These are phyloP conservation scores for Saiga tatarica DNA, from an alignment of 2,113 vertebrate genomes.

Conservation along the genomic window DNA sequence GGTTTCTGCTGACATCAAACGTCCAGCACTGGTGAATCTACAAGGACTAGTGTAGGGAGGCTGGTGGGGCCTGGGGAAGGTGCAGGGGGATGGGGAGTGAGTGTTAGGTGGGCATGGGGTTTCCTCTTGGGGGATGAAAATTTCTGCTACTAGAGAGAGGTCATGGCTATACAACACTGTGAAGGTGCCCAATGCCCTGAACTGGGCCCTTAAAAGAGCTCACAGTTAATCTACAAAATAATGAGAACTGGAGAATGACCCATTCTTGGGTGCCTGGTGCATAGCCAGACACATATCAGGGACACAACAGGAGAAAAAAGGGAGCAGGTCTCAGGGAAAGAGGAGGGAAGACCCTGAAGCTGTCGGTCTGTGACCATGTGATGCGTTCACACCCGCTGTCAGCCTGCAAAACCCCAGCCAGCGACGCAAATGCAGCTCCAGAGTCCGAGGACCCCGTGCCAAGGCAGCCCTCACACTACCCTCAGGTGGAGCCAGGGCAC, in stretches of 20 bases:
- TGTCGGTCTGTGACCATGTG: fast-evolving
- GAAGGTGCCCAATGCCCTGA: not conserved
- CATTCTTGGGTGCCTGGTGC: too few relatives aligned
- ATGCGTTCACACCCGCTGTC: fast-evolving
- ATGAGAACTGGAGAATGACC: not conserved
- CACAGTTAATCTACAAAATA: not conserved
- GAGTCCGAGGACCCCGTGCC: not conserved
- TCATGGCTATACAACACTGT: not conserved
- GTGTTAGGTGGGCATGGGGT: fast-evolving
- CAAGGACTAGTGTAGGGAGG: not conserved
- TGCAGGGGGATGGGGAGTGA: fast-evolving
- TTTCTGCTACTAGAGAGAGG: not conserved
- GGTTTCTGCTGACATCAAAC: not conserved
- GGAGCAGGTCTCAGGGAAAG: not conserved
- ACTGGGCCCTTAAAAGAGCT: not conserved
- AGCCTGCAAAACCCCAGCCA: not conserved
- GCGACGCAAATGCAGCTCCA: fast-evolving
- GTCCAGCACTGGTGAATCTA: not conserved
- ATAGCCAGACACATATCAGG: not conserved
- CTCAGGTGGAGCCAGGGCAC: not conserved
- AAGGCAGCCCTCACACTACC: not conserved
- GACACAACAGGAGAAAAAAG: not conserved
- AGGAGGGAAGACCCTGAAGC: not conserved
- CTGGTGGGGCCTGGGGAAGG: too few relatives aligned
- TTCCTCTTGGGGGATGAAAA: not conserved